A percentile compares a stretch with the other conserved stretches of the same genome.
These are phyloP conservation scores for Aricia artaxerxes DNA, from an alignment of 2,888 invertebrate species.

Conservation along the genomic window DNA sequence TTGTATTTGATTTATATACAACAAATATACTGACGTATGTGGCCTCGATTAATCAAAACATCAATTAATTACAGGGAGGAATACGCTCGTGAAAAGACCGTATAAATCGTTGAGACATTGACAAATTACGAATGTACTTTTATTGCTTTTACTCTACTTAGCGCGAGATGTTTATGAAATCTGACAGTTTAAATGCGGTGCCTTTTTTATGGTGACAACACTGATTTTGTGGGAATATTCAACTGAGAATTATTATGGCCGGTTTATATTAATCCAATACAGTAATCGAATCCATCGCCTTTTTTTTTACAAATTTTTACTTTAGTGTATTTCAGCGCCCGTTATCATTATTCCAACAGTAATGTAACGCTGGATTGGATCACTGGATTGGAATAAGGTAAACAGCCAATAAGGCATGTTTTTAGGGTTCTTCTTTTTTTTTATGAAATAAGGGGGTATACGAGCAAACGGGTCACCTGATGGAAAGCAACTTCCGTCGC, in stretches of 20 bases:
- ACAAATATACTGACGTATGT: conserved; percentile 32
- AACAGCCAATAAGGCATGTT: too few relatives aligned
- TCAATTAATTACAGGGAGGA: conserved; percentile 33
- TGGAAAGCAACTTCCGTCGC: too few relatives aligned
- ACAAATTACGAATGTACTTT: conserved; percentile 33
- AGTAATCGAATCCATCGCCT: too few relatives aligned
- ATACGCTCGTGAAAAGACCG: conserved; percentile 32
- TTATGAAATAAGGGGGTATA: too few relatives aligned
- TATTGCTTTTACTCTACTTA: conserved; percentile 31
- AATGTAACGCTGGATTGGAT: too few relatives aligned
- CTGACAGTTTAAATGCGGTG: not conserved
- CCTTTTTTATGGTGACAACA: conserved; percentile 2
- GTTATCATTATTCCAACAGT: too few relatives aligned
- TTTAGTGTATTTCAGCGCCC: too few relatives aligned
- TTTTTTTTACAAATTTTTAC: too few relatives aligned
- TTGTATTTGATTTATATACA: conserved; percentile 35
- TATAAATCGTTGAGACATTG: conserved; percentile 33
- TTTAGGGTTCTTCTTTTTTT: too few relatives aligned
- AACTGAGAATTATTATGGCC: not conserved
- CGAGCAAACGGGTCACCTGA: too few relatives aligned
- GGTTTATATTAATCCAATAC: too few relatives aligned
- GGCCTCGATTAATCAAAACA: conserved; percentile 33
- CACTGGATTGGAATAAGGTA: too few relatives aligned
- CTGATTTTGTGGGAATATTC: not conserved
- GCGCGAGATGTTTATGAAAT: not conserved